phyloP scores from a whole-genome alignment of 2,113 vertebrate genomes.

The Oreocharis arfaki region DNA sequence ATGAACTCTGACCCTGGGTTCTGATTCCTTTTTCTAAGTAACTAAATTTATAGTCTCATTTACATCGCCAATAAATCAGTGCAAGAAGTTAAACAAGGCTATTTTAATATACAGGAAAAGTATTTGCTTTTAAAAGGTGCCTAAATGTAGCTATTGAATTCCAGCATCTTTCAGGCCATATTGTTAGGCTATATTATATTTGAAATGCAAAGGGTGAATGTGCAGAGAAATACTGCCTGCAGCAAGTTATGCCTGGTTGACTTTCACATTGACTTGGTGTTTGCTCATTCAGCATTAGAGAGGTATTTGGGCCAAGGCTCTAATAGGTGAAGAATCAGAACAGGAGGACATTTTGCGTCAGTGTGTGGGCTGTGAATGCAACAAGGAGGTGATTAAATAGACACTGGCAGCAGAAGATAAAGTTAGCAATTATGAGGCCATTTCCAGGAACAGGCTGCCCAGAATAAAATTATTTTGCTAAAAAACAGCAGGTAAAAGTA shows the following conservation, averaged over 20 bases:
- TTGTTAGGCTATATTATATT: background rate
- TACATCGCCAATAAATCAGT: background rate
- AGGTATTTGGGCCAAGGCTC: background rate
- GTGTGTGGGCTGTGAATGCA: conserved; percentile 40
- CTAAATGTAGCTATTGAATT: background rate
- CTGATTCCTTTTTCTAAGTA: background rate
- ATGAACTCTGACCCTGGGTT: background rate
- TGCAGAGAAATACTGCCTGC: background rate
- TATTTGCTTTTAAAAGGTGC: background rate
- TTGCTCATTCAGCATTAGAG: conserved; percentile 30
- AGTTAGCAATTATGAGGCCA: conserved; percentile 50
- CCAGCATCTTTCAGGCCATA: background rate
- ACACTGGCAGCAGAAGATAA: conserved; percentile 51
- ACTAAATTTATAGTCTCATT: background rate
- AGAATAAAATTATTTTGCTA: conserved; percentile 51
- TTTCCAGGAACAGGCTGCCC: conserved; percentile 40
- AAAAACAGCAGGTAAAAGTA: conserved; percentile 22
- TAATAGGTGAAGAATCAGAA: conserved; percentile 39
- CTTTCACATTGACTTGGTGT: conserved; percentile 29
- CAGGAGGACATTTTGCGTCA: conserved; percentile 47
- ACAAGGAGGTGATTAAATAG: conserved; percentile 49
- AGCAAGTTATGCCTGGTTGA: conserved; percentile 11
- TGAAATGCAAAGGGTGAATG: background rate
- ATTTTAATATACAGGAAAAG: background rate
- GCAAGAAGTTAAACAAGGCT: background rate